Evolutionary conservation across 2,888 invertebrate species (phyloP).

Genomic region (Stenodema calcarata): DNA sequence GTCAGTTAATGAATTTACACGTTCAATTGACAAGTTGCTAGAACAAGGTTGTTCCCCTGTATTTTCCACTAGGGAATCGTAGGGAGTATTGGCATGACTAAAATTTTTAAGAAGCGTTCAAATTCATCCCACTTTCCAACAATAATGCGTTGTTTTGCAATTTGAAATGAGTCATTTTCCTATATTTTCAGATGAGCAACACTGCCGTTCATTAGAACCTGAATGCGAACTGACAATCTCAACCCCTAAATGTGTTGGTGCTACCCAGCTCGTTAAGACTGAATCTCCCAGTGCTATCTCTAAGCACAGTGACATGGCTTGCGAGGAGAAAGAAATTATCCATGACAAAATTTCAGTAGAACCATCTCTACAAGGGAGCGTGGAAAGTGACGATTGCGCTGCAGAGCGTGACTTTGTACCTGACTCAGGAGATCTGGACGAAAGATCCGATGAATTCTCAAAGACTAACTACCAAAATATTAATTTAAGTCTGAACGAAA

Average conservation of each 20-base stretch:
- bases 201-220: background rate
- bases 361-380: background rate
- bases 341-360: background rate
- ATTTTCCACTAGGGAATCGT: too few species aligned
- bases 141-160: background rate
- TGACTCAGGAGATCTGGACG: conserved; percentile 17
- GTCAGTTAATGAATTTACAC: too few species aligned
- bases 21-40: too few species aligned
- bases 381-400: background rate
- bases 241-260: background rate
- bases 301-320: background rate
- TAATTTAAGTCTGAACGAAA: conserved; percentile 22
- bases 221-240: background rate
- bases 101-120: too few species aligned
- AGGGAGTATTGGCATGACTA: too few species aligned
- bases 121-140: too few species aligned
- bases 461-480: conserved; percentile 41
- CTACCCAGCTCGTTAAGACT: background rate
- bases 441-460: conserved; percentile 22
- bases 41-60: too few species aligned
- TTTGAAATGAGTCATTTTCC: background rate
- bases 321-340: background rate
- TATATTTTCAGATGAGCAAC: background rate
- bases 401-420: conserved; percentile 34
- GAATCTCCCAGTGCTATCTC: conserved; percentile 20